phyloP scores from a whole-genome alignment of 2,888 invertebrate species.

The Callinectes sapidus region DNA sequence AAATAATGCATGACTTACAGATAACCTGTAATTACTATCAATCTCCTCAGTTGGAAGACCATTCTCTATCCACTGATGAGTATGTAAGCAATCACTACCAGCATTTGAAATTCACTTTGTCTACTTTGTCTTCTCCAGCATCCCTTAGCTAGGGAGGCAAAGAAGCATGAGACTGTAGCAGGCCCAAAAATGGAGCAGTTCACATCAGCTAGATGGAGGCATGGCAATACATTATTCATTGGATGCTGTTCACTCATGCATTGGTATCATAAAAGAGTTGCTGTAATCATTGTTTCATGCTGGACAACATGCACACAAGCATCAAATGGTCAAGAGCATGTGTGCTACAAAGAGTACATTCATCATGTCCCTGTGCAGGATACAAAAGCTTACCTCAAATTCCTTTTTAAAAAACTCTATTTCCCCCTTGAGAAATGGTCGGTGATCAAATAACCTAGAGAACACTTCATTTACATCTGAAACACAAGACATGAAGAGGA shows the following conservation, averaged over 20 bases:
- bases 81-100: background rate
- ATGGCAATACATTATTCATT: background rate
- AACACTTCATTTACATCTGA: slow-evolving; percentile 72
- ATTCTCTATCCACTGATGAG: background rate
- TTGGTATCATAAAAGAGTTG: background rate
- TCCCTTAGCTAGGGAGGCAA: background rate
- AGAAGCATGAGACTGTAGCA: background rate
- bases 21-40: background rate
- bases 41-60: background rate
- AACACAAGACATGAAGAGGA: slow-evolving; percentile 23
- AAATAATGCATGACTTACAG: background rate
- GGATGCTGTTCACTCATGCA: background rate
- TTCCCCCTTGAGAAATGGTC: slow-evolving; percentile 71
- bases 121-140: background rate
- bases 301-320: background rate
- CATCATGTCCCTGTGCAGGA: background rate
- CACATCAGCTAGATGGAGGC: background rate
- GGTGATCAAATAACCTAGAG: slow-evolving; percentile 72
- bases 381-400: slow-evolving; percentile 65
- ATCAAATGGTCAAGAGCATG: background rate
- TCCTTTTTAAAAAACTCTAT: slow-evolving; percentile 70
- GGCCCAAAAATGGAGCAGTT: background rate
- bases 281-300: background rate
- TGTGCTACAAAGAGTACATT: background rate
- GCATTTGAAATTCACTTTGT: background rate